phyloP scores from a whole-genome alignment of 2,113 vertebrate species.

The Pteruthius melanotis region DNA sequence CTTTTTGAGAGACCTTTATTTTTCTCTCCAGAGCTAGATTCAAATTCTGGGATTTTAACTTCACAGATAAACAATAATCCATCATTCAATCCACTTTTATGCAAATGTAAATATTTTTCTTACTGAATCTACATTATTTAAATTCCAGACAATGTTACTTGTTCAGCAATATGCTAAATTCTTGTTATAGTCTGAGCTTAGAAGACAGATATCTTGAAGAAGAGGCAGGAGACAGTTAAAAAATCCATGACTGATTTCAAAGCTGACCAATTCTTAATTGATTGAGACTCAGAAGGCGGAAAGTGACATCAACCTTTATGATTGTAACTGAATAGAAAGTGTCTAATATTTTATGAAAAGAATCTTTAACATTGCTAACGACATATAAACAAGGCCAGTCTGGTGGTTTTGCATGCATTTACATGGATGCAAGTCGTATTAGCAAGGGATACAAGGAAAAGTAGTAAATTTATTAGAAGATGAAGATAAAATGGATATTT shows the following conservation, averaged over 20 bases:
- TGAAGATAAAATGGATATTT: neutral
- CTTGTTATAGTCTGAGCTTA: neutral
- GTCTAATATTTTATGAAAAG: neutral
- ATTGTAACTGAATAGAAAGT: neutral
- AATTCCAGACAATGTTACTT: slow-evolving; percentile 27
- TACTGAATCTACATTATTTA: slow-evolving; percentile 34
- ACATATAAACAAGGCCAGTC: neutral
- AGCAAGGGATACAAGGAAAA: neutral
- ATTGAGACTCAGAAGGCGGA: neutral
- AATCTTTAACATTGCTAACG: neutral
- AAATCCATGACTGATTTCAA: slow-evolving; percentile 30
- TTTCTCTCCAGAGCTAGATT: neutral
- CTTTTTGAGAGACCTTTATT: neutral
- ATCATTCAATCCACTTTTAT: neutral
- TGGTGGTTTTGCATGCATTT: neutral
- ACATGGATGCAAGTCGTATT: neutral
- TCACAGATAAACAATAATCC: slow-evolving; percentile 33
- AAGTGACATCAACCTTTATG: neutral
- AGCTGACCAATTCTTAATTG: neutral
- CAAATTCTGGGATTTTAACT: neutral
- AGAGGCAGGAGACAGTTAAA: slow-evolving; percentile 26
- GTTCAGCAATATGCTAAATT: slow-evolving; percentile 42
- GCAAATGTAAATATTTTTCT: slow-evolving; percentile 28
- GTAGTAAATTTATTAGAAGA: neutral
- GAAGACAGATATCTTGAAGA: slow-evolving; percentile 31